phyloP scores from a whole-genome alignment of 2,888 invertebrate species.

The Boloria selene region DNA sequence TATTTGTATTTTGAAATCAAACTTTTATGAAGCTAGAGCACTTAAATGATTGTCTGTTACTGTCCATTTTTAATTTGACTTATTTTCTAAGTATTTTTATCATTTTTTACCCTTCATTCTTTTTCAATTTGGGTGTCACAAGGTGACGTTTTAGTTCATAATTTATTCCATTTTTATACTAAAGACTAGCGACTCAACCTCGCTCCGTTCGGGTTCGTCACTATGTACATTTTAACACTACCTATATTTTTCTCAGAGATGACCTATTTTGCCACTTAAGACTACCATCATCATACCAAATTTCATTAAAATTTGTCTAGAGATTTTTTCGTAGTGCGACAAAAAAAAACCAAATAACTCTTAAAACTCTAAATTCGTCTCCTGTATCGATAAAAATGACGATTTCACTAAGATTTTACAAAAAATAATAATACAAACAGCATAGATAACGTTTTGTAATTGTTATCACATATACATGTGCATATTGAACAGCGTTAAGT shows the following conservation, averaged over 20 bases:
- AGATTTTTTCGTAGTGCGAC: too few relatives aligned
- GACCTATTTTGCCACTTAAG: too few relatives aligned
- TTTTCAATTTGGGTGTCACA: conserved; percentile 15
- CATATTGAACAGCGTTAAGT: conserved; percentile 8
- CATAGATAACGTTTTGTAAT: neutral
- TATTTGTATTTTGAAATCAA: conserved; percentile 68
- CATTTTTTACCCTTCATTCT: conserved; percentile 25
- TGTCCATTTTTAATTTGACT: conserved; percentile 54
- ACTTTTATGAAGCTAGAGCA: conserved; percentile 69
- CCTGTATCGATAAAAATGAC: too few relatives aligned
- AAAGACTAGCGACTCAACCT: neutral
- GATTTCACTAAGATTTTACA: too few relatives aligned
- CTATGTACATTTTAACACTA: too few relatives aligned
- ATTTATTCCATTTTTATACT: conserved; percentile 4
- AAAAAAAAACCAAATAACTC: too few relatives aligned
- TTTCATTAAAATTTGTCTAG: too few relatives aligned
- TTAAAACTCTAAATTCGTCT: too few relatives aligned
- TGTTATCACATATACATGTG: neutral
- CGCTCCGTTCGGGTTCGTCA: too few relatives aligned
- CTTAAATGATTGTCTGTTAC: conserved; percentile 51
- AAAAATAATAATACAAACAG: too few relatives aligned
- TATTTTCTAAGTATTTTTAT: conserved; percentile 38
- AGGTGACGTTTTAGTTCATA: conserved; percentile 9
- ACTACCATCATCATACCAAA: too few relatives aligned
- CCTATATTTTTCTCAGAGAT: too few relatives aligned